Evolutionary conservation across 2,888 invertebrate species (phyloP).

Genomic region (Cataglyphis cursor): DNA sequence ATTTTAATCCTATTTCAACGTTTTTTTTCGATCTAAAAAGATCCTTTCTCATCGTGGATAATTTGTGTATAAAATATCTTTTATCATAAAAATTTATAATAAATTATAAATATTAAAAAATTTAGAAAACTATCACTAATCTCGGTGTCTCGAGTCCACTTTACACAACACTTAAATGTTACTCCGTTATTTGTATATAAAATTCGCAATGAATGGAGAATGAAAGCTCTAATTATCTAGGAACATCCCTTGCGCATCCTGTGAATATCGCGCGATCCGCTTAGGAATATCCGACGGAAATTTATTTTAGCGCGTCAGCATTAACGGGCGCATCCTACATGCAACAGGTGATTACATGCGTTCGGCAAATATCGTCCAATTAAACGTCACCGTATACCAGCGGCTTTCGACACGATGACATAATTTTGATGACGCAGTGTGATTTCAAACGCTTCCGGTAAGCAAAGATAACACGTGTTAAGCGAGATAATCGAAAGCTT

Average conservation of each 20-base stretch:
- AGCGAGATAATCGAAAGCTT: neutral
- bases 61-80: neutral
- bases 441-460: slow-evolving; percentile 29
- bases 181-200: neutral
- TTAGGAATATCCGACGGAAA: slow-evolving; percentile 57
- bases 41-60: neutral
- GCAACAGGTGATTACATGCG: slow-evolving; percentile 77
- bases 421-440: slow-evolving; percentile 48
- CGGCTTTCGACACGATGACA: slow-evolving; percentile 36
- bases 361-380: slow-evolving; percentile 73
- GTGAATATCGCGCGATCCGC: slow-evolving; percentile 37
- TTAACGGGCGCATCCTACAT: slow-evolving; percentile 62
- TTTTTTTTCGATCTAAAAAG: neutral
- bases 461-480: slow-evolving; percentile 12
- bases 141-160: neutral
- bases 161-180: slow-evolving; percentile 1
- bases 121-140: neutral
- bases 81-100: neutral
- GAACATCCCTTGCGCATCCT: neutral
- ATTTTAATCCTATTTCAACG: neutral
- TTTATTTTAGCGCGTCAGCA: slow-evolving; percentile 64
- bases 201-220: neutral
- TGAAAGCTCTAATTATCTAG: slow-evolving; percentile 14
- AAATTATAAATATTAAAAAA: neutral
- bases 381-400: slow-evolving; percentile 59